Base-by-base conservation (phyloP, 2,113 vertebrate genomes). In the Tapirus terrestris region DNA sequence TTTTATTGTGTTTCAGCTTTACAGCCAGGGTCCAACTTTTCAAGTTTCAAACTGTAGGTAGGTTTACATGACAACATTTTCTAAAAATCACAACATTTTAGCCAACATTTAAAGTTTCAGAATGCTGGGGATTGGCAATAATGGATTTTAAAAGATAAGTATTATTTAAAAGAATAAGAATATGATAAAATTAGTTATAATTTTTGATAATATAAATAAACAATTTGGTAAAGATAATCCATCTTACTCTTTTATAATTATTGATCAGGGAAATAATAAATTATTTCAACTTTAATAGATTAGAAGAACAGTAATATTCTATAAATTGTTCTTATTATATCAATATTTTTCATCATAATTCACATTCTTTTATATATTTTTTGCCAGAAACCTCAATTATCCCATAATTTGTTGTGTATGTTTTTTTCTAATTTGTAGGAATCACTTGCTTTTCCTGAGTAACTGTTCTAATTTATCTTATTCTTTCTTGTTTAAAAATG, bases 31-130 rank as follows among this genome's bases (percentile, higher is more conserved):
- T 56, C 29, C 43, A 88, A 16, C 43, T 90, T 76, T 88, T 77
- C 36, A 94, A 25, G 29, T 92, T 95, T 67, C 39, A 83, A 88
- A 70, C 18, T 90, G 1, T 77, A 58, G 13, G 21, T 82, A 56
- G 88, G 8, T 96, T 92, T 53, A 51, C 23, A 61, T 72, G 43
- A 96, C 29, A 75, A 68, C 31, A 53, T 89, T 96, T 95, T 93
- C 10, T 93, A 77, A 93, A 94, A 85, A 68, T 91, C 45, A 72
- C 20, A 93, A 84, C 85, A 93, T 85, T 91, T 93, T 91, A 97
- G 80, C 51, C 20, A 88, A 39, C 3, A 3, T 31, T n/a, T 86
- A 65, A 20, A 89, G 53, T 91, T 89, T 65, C 29, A 75, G 67
- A 93, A 92, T 93, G 39, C 39, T 67, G 9, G 58, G 23, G 45